phyloP scores from a whole-genome alignment of 2,888 invertebrate species.

The Trilocha varians region DNA sequence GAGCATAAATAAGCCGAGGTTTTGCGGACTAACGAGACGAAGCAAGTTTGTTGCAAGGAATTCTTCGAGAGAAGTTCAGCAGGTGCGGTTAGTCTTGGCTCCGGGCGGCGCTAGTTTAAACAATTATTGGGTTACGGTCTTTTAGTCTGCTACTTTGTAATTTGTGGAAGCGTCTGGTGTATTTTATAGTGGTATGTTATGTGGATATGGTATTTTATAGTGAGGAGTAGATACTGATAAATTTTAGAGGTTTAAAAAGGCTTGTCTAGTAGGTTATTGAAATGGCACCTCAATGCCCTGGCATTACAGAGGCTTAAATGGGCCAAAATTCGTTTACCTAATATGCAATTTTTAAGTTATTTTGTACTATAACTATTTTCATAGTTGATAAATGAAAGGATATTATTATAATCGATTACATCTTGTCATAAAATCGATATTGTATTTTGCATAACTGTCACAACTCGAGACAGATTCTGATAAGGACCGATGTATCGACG shows the following conservation, averaged over 20 bases:
- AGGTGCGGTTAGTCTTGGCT: slow-evolving; percentile 32
- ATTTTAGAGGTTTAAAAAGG: no score
- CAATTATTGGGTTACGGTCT: slow-evolving; percentile 29
- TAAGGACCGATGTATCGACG: slow-evolving; percentile 27
- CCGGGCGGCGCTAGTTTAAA: slow-evolving; percentile 38
- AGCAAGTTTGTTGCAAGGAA: slow-evolving; percentile 45
- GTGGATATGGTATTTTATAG: no score
- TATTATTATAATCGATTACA: neutral
- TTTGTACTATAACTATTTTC: no score
- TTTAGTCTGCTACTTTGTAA: neutral
- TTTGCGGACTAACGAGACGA: slow-evolving; percentile 66
- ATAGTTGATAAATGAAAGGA: no score
- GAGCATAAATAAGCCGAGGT: slow-evolving; percentile 61
- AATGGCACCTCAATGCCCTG: no score
- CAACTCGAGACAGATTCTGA: slow-evolving; percentile 21
- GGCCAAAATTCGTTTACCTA: no score
- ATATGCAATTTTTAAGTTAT: no score
- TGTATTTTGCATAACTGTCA: slow-evolving; percentile 32
- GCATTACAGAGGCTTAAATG: no score
- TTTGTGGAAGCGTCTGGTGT: slow-evolving; percentile 10
- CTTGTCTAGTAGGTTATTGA: no score
- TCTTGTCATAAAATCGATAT: slow-evolving; percentile 1
- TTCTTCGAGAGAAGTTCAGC: slow-evolving; percentile 51
- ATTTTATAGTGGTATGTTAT: neutral
- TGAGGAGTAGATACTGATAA: no score